Conservation (phyloP, 2,888 invertebrate genomes). For the Andrena bucephala region DNA sequence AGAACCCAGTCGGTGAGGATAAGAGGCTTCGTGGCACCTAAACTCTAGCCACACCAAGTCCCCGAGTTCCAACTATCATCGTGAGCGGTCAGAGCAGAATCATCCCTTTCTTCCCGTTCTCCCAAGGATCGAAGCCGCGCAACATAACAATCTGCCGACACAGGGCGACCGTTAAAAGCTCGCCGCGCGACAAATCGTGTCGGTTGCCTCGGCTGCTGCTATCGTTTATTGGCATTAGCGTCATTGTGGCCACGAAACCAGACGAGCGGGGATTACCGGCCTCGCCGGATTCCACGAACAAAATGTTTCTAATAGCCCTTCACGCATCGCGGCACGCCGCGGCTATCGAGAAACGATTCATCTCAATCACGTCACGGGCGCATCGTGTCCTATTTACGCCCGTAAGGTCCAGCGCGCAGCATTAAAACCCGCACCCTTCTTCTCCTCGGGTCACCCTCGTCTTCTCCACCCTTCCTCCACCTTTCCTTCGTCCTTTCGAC, state of each 20-base stretch:
- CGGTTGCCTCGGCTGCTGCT: not conserved
- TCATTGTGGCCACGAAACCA: slow-evolving; percentile 3
- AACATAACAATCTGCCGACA: not conserved
- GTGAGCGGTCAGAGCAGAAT: too few relatives aligned
- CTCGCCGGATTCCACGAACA: slow-evolving; percentile 6
- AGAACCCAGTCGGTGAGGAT: too few relatives aligned
- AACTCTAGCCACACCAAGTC: too few relatives aligned
- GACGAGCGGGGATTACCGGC: slow-evolving; percentile 28
- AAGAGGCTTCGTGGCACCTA: too few relatives aligned
- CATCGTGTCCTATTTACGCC: slow-evolving; percentile 31
- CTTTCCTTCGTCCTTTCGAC: too few relatives aligned
- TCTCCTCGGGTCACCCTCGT: slow-evolving; percentile 27
- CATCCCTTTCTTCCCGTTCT: too few relatives aligned
- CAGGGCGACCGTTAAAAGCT: not conserved
- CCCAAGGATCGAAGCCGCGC: not conserved
- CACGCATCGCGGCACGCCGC: slow-evolving; percentile 22
- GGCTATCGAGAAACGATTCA: slow-evolving; percentile 61
- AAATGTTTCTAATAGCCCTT: slow-evolving; percentile 40
- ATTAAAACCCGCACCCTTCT: slow-evolving; percentile 45
- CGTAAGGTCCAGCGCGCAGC: slow-evolving; percentile 2
- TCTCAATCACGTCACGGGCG: slow-evolving; percentile 56
- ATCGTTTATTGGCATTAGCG: slow-evolving; percentile 26
- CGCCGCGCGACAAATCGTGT: not conserved
- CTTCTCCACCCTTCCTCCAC: not conserved
- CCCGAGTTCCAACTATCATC: too few relatives aligned